Conservation (phyloP, 1,140 invertebrate genomes). For the Heliconius eleuchia region DNA sequence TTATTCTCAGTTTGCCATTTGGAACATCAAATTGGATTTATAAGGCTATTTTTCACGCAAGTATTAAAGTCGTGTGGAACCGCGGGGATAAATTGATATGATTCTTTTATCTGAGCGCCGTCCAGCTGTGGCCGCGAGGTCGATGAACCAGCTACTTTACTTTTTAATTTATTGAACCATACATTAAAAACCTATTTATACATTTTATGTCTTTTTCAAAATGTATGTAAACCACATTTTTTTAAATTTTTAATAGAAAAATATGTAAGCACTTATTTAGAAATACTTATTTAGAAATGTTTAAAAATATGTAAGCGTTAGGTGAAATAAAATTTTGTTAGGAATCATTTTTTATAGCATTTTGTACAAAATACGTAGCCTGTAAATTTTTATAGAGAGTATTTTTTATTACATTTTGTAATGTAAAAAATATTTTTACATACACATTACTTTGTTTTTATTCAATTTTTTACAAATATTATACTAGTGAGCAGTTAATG, state of each 20-base stretch:
- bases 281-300: no score
- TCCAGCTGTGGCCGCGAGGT: slow-evolving; percentile 54
- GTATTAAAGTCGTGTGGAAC: slow-evolving; percentile 25
- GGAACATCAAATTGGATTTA: slow-evolving; percentile 28
- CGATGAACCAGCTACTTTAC: slow-evolving; percentile 46
- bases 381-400: not conserved
- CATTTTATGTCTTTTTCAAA: not conserved
- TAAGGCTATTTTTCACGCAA: slow-evolving; percentile 28
- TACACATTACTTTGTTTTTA: no score
- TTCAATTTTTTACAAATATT: not conserved
- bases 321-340: not conserved
- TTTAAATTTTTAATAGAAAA: not conserved
- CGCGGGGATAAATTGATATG: slow-evolving; percentile 57
- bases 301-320: not conserved
- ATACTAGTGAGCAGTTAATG: not conserved
- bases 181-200: not conserved
- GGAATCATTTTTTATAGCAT: not conserved
- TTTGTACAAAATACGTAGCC: not conserved
- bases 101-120: slow-evolving; percentile 61
- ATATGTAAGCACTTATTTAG: not conserved
- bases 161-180: slow-evolving; percentile 47
- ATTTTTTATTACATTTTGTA: not conserved
- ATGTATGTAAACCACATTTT: not conserved
- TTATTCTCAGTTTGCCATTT: slow-evolving; percentile 31
- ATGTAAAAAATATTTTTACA: not conserved